These are phyloP conservation scores for Xiphydria camelus DNA, from an alignment of 2,888 invertebrate genomes.

Conservation along the genomic window DNA sequence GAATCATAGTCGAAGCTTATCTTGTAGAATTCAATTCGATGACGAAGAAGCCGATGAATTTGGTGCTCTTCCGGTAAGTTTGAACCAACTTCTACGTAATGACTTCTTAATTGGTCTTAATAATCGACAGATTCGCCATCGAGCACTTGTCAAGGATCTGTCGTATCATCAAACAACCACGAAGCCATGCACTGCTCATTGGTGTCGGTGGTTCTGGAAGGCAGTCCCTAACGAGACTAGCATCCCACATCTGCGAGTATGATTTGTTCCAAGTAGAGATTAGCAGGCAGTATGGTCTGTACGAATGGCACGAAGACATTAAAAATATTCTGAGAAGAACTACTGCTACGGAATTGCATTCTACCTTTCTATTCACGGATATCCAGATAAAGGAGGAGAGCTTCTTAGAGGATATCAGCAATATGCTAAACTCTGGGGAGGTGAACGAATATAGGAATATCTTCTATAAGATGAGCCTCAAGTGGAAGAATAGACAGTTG, in stretches of 20 bases:
- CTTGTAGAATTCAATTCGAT: constrained; percentile 91
- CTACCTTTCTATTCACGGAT: constrained; percentile 89
- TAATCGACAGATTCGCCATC: constrained; percentile 76
- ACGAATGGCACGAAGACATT: constrained; percentile 91
- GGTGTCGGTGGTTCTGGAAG: constrained; percentile 94
- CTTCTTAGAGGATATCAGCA: constrained; percentile 91
- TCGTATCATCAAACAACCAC: constrained; percentile 88
- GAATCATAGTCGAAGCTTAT: constrained; percentile 83
- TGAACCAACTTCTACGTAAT: background rate
- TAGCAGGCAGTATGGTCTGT: constrained; percentile 78
- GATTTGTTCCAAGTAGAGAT: constrained; percentile 90
- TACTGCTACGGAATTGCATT: constrained; percentile 82
- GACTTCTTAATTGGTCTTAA: too few species aligned
- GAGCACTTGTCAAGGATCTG: constrained; percentile 92
- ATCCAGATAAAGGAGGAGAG: constrained; percentile 93
- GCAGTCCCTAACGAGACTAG: constrained; percentile 86
- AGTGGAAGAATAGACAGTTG: background rate
- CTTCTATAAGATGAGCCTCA: background rate
- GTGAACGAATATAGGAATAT: constrained; percentile 44
- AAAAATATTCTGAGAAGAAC: constrained; percentile 80
- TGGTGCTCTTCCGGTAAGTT: constrained; percentile 85
- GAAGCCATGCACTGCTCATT: constrained; percentile 86
- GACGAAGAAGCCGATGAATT: constrained; percentile 95
- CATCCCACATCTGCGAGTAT: constrained; percentile 93
- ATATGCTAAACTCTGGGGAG: constrained; percentile 90